These are phyloP conservation scores for Scolopax rusticola DNA, from an alignment of 2,797 vertebrate genomes.

Conservation along the genomic window DNA sequence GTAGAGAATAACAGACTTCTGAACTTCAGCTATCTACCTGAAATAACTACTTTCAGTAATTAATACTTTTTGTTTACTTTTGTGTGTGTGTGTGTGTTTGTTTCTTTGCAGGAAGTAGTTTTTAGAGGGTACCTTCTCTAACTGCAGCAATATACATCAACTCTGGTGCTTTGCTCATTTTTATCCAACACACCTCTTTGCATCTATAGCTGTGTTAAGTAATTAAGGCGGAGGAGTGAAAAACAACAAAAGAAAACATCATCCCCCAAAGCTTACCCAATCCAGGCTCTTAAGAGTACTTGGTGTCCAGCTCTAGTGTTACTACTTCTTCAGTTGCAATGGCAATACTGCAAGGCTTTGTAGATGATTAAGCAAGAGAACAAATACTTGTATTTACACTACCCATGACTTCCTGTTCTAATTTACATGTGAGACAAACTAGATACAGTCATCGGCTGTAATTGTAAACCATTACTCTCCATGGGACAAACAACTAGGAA, in stretches of 20 bases:
- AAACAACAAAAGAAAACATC: neutral
- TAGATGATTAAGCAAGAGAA: neutral
- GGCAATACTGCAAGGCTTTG: accelerated
- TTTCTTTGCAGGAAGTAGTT: neutral
- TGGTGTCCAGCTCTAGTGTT: neutral
- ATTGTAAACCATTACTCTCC: neutral
- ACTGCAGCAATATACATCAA: neutral
- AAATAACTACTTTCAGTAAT: neutral
- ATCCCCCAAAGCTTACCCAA: neutral
- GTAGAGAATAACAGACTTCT: neutral
- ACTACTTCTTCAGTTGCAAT: neutral
- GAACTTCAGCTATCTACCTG: neutral
- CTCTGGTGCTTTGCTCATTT: neutral
- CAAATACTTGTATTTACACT: neutral
- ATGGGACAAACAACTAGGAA: neutral
- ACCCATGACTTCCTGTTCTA: neutral
- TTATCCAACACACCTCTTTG: neutral
- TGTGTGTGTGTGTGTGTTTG: too few species aligned
- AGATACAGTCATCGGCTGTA: neutral
- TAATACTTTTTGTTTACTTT: neutral
- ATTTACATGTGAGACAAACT: neutral
- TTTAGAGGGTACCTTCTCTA: neutral
- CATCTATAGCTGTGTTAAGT: neutral
- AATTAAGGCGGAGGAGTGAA: neutral
- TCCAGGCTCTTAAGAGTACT: neutral